Percentiles rank a stretch among this genome's conserved stretches.
These are phyloP conservation scores for Microchrysa polita DNA, from an alignment of 2,888 invertebrate species.

Conservation along the genomic window DNA sequence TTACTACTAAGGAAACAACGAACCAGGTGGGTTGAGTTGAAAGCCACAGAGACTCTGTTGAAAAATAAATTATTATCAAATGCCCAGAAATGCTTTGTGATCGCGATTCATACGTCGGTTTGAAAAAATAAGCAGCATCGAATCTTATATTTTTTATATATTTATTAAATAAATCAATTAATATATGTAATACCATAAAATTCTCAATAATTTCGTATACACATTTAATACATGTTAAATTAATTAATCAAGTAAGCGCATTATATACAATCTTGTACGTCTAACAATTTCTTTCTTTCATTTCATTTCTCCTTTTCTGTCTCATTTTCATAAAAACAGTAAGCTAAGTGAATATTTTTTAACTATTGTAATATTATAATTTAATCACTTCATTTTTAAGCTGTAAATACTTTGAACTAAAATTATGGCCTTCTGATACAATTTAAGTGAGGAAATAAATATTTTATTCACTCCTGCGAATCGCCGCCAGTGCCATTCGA, in stretches of 20 bases:
- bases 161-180: not conserved
- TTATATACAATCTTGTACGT: slow-evolving; percentile 26
- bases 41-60: no score
- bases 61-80: no score
- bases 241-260: slow-evolving; percentile 12
- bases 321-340: no score
- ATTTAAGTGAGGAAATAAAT: not conserved
- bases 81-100: no score
- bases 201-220: slow-evolving; percentile 40
- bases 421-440: slow-evolving; percentile 7
- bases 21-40: no score
- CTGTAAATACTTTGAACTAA: slow-evolving; percentile 3
- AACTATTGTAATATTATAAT: slow-evolving; percentile 22
- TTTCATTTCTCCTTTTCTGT: no score
- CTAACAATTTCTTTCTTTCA: not conserved
- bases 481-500: slow-evolving; percentile 60
- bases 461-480: slow-evolving; percentile 59
- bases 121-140: no score
- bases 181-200: slow-evolving; percentile 29
- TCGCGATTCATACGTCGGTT: no score
- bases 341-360: not conserved
- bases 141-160: no score
- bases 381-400: not conserved
- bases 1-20: no score
- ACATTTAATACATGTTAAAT: slow-evolving; percentile 17